A percentile compares a stretch with the other conserved stretches of the same genome.
These are phyloP conservation scores for Fragum sueziense DNA, from an alignment of 2,888 invertebrate genomes.

Conservation along the genomic window DNA sequence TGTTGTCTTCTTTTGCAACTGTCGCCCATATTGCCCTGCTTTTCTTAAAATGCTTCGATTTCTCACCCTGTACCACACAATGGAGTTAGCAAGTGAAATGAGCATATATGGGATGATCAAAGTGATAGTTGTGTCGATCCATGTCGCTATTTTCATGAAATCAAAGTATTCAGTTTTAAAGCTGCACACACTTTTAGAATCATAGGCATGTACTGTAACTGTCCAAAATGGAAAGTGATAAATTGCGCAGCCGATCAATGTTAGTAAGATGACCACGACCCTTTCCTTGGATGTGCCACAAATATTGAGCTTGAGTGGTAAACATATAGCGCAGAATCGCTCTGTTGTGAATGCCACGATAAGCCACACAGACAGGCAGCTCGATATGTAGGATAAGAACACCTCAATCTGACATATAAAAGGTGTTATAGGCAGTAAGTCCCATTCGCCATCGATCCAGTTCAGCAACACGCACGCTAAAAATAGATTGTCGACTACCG, in stretches of 20 bases:
- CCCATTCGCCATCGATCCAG: conserved; percentile 65
- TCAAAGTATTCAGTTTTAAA: conserved; percentile 37
- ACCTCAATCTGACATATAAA: conserved; percentile 84
- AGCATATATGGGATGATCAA: conserved; percentile 68
- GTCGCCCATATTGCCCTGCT: no score
- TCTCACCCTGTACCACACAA: background rate
- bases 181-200: conserved; percentile 42
- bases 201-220: conserved; percentile 35
- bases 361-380: conserved; percentile 91
- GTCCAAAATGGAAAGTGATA: conserved; percentile 72
- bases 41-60: no score
- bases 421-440: conserved; percentile 73
- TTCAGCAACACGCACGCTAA: conserved; percentile 85
- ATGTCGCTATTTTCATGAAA: conserved; percentile 61
- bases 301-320: conserved; percentile 85
- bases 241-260: conserved; percentile 47
- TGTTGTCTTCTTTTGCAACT: no score
- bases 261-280: conserved; percentile 56
- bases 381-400: conserved; percentile 85
- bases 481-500: conserved; percentile 82
- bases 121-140: conserved; percentile 69
- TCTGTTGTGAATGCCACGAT: conserved; percentile 93
- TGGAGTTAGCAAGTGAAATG: conserved; percentile 63
- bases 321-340: conserved; percentile 90
- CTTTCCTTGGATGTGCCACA: conserved; percentile 67